phyloP scores from a whole-genome alignment of 2,113 vertebrate species.

The Pungitius pungitius region DNA sequence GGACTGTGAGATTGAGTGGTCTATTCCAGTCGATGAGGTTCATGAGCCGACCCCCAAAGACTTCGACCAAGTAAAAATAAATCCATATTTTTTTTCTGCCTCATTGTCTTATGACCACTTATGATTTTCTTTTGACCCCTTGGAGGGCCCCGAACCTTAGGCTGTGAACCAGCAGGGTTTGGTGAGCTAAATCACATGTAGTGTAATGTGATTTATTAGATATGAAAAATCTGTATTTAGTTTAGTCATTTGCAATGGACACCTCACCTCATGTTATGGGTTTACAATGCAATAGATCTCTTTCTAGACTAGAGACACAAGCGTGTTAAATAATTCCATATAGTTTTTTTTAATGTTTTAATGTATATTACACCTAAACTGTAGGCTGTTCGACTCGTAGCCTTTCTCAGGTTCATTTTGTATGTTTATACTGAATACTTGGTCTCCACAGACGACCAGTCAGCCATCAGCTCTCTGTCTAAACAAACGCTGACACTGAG shows the following conservation, averaged over 20 bases:
- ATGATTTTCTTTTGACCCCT: neutral
- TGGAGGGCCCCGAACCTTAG: neutral
- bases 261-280: neutral
- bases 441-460: slow-evolving; percentile 1
- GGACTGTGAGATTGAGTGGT: neutral
- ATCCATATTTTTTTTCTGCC: neutral
- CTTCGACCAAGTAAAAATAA: neutral
- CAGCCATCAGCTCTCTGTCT: too few relatives aligned
- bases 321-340: neutral
- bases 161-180: neutral
- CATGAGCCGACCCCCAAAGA: neutral
- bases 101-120: neutral
- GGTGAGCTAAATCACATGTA: too few relatives aligned
- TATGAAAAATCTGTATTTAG: neutral
- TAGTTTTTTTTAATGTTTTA: neutral
- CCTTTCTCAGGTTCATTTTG: slow-evolving; percentile 9
- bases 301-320: neutral
- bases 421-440: slow-evolving; percentile 5
- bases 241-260: neutral
- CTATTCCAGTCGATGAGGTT: neutral
- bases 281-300: neutral
- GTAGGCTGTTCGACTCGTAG: neutral
- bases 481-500: slow-evolving; percentile 51
- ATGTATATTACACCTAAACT: neutral
- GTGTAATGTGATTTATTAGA: neutral